Percentiles rank a stretch among this genome's conserved stretches.
phyloP scores from a whole-genome alignment of 2,113 vertebrate species.

The Redunca redunca region DNA sequence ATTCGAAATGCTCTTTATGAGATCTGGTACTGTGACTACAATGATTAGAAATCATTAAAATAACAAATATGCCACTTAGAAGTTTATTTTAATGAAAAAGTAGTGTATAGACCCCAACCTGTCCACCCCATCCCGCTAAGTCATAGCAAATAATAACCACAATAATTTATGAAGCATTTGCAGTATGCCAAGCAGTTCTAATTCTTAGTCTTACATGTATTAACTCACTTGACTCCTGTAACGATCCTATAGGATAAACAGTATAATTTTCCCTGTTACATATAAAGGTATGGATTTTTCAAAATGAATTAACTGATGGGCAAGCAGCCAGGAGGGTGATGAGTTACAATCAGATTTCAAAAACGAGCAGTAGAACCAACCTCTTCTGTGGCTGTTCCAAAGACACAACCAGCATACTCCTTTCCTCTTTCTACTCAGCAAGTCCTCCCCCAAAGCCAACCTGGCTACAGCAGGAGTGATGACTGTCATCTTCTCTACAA shows the following conservation, averaged over 20 bases:
- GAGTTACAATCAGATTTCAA: not conserved
- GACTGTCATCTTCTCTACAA: not conserved
- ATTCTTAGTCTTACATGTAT: not conserved
- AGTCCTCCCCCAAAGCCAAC: not conserved
- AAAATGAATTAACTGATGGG: not conserved
- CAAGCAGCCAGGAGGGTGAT: not conserved
- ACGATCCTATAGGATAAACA: not conserved
- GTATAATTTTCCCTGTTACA: not conserved
- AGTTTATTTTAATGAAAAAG: not conserved
- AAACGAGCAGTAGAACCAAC: not conserved
- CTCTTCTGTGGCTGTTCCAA: not conserved
- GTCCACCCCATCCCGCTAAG: not conserved
- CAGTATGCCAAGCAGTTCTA: not conserved
- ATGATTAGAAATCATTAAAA: conserved; percentile 7
- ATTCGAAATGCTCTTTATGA: not conserved
- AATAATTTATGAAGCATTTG: not conserved
- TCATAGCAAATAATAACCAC: not conserved
- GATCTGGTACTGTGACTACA: not conserved
- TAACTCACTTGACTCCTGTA: not conserved
- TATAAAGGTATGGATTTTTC: not conserved
- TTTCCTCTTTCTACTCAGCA: not conserved
- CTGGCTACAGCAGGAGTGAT: not conserved
- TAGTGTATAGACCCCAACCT: not conserved
- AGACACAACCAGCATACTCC: not conserved
- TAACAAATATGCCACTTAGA: not conserved